Base-by-base conservation (phyloP, 2,888 invertebrate genomes). In the Cacoxenus indagator region DNA sequence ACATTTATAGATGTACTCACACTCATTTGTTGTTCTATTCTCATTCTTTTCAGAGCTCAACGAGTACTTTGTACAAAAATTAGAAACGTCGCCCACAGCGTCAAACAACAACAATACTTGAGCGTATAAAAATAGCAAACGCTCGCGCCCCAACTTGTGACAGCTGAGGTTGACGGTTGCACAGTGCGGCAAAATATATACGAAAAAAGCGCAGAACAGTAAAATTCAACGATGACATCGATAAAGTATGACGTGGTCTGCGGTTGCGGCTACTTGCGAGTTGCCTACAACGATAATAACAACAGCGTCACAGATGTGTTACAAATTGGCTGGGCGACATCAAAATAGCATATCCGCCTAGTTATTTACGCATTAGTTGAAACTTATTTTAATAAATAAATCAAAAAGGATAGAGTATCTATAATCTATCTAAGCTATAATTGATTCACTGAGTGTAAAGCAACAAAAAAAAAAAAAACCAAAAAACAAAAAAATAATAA, bases 41-140 rank as follows among this genome's bases (percentile, higher is more conserved):
- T 64, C 66, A 29, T 83, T 80, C 83, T 83, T 81, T 81, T 81
- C 80, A 81, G 80, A 73, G 19, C 61, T 17, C 57, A 17, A 14
- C 29, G 31, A 59, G 8, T 5, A 22, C 11, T 11, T 17, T 3
- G 29, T 37, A 37, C 61, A 43, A 37, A 43, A 37, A 61, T 19
- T 19, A 59, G 59, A 59, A 59, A 43, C 11, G 29, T 61, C 61
- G 61, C 61, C 61, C 61, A 61, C 61, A 37, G 22, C 43, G 22
- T 37, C 24, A 29, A 31, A 59, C 19, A 29, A 59, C 0, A 59
- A 17, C 57, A 54, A 61, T 46, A 72, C 66, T 69, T 75, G 70
- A 69, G 54, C 72, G 66, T 57, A 76, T 83, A 83, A 71, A 79
- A 83, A 80, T 80, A 78, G 73, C 71, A 71, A 69, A 70, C 73